Conservation (phyloP, 2,797 vertebrate genomes). For the Sphenodon punctatus region DNA sequence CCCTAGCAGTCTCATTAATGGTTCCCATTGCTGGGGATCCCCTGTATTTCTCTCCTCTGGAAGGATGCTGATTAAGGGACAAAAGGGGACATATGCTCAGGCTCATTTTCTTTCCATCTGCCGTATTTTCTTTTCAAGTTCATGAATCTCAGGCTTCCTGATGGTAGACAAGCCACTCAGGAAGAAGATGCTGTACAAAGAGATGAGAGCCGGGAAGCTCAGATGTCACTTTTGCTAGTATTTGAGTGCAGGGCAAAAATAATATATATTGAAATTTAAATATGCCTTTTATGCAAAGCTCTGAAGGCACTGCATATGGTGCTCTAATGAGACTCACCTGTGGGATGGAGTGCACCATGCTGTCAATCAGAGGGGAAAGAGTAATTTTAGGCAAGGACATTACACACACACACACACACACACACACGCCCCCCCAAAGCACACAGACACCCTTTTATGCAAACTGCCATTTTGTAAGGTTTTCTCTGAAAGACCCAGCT, state of each 20-base stretch:
- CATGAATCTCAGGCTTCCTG: not conserved
- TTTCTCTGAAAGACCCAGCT: not conserved
- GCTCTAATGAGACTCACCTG: not conserved
- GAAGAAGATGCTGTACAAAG: not conserved
- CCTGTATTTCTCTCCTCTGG: not conserved
- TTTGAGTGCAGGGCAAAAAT: not conserved
- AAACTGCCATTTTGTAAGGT: not conserved
- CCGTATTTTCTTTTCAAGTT: not conserved
- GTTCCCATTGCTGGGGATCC: not conserved
- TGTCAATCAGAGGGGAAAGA: not conserved
- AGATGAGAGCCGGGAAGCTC: not conserved
- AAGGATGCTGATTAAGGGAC: conserved; percentile 5
- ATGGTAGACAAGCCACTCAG: not conserved
- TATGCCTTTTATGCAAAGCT: not conserved
- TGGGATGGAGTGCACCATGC: not conserved
- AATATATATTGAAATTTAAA: not conserved
- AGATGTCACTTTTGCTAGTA: too few species aligned
- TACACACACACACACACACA: too few species aligned
- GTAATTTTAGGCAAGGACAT: not conserved
- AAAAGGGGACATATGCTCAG: not conserved
- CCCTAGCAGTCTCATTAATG: conserved; percentile 20
- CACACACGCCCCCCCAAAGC: too few species aligned
- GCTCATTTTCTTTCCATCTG: not conserved
- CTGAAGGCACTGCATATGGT: not conserved
- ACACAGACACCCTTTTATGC: not conserved